A percentile compares a stretch with the other conserved stretches of the same genome.
These are phyloP conservation scores for Peromyscus californicus DNA, from an alignment of 2,113 vertebrate genomes.

Conservation along the genomic window DNA sequence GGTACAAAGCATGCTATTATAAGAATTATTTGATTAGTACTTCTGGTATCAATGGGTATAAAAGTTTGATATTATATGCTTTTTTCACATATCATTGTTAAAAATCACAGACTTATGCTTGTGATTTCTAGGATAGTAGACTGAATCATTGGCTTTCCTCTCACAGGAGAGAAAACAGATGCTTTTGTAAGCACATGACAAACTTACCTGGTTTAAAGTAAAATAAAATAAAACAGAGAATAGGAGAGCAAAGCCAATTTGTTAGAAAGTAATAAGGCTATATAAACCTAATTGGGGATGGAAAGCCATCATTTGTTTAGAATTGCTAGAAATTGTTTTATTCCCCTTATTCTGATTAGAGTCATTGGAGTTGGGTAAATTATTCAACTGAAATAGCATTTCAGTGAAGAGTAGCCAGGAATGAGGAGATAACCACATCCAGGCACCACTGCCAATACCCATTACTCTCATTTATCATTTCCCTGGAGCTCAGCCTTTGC, in stretches of 20 bases:
- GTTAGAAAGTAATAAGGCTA: background rate
- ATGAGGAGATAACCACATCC: background rate
- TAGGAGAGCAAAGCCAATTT: slow-evolving; percentile 6
- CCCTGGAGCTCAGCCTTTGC: background rate
- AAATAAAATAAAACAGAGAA: slow-evolving; percentile 44
- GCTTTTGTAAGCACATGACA: background rate
- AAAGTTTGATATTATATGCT: background rate
- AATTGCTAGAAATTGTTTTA: slow-evolving; percentile 20
- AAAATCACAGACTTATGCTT: background rate
- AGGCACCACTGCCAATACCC: background rate
- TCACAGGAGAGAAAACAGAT: background rate
- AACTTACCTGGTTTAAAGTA: slow-evolving; percentile 19
- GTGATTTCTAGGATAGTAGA: background rate
- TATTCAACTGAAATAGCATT: slow-evolving; percentile 11
- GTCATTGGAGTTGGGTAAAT: background rate
- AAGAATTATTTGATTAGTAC: background rate
- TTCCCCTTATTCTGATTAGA: slow-evolving; percentile 48
- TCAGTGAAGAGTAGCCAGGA: background rate
- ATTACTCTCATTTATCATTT: background rate
- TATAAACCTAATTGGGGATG: slow-evolving; percentile 18
- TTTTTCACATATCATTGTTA: slow-evolving; percentile 22
- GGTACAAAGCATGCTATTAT: background rate
- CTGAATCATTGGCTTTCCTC: background rate
- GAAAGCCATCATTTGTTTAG: slow-evolving; percentile 25
- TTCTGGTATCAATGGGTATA: background rate